Evolutionary conservation across 2,888 invertebrate genomes (phyloP).

Genomic region (Drosophila anomalata): DNA sequence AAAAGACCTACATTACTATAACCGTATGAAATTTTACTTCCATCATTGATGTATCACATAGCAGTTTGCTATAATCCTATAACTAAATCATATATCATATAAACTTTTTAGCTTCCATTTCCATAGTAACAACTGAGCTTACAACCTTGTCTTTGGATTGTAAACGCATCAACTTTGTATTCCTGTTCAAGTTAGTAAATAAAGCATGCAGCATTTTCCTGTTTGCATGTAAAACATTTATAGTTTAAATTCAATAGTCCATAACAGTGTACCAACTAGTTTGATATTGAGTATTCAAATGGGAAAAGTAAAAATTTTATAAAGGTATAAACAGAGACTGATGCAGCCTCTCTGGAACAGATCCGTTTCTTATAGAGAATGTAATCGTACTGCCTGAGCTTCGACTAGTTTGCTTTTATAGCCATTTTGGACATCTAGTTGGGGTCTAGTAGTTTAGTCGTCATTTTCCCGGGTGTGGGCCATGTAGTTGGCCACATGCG

Average conservation of each 20-base stretch:
- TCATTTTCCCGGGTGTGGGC: slow-evolving; percentile 2
- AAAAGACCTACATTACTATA: neutral
- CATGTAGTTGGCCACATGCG: slow-evolving; percentile 46
- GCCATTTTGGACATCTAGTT: neutral
- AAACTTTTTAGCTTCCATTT: slow-evolving; percentile 7
- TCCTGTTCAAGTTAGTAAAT: slow-evolving; percentile 8
- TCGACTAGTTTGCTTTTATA: slow-evolving; percentile 15
- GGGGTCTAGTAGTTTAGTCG: neutral
- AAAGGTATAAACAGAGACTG: slow-evolving; percentile 12
- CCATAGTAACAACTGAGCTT: neutral
- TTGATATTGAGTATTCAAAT: slow-evolving; percentile 19
- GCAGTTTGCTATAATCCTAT: slow-evolving; percentile 13
- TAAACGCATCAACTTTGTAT: slow-evolving; percentile 2
- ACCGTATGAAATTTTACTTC: neutral
- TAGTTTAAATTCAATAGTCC: slow-evolving; percentile 11
- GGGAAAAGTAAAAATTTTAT: neutral
- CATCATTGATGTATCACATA: slow-evolving; percentile 18
- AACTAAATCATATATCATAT: slow-evolving; percentile 5
- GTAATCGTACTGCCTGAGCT: slow-evolving; percentile 17
- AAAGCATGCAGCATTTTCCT: slow-evolving; percentile 17
- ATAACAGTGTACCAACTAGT: slow-evolving; percentile 23
- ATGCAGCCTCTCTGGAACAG: slow-evolving; percentile 38
- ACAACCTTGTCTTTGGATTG: slow-evolving; percentile 17
- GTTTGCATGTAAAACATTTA: slow-evolving; percentile 17
- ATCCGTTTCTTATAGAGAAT: slow-evolving; percentile 13